phyloP scores from a whole-genome alignment of 2,113 vertebrate species.

The Sciurus niger region DNA sequence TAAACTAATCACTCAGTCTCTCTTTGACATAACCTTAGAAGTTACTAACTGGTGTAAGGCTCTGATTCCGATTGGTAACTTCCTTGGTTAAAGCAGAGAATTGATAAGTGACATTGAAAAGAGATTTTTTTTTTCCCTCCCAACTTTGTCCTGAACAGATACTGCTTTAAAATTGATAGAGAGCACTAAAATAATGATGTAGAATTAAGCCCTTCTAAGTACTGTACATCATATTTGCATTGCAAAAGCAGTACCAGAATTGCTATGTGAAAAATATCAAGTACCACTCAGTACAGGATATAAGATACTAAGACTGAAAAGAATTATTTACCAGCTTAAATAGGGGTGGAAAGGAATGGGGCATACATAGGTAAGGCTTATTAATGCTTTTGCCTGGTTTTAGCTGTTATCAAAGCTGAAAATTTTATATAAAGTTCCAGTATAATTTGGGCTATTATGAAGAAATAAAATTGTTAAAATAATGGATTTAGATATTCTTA shows the following conservation, averaged over 20 bases:
- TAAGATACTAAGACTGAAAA: neutral
- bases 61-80: conserved; percentile 1
- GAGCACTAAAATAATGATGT: conserved; percentile 54
- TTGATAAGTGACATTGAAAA: conserved; percentile 50
- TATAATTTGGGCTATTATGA: conserved; percentile 17
- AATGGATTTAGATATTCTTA: conserved; percentile 29
- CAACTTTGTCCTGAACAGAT: neutral
- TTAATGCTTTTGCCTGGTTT: conserved; percentile 38
- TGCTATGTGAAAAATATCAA: neutral
- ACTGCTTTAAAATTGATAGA: conserved; percentile 70
- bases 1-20: conserved; percentile 11
- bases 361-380: neutral
- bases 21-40: neutral
- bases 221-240: neutral
- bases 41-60: neutral
- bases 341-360: neutral
- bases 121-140: neutral
- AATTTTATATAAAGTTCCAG: neutral
- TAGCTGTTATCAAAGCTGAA: conserved; percentile 39
- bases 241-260: neutral
- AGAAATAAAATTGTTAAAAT: conserved; percentile 38
- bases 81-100: conserved; percentile 54
- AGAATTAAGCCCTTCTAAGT: conserved; percentile 42
- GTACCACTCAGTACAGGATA: neutral
- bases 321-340: neutral